Evolutionary conservation across 2,797 vertebrate species (phyloP).

Genomic region (Oreochromis mossambicus): DNA sequence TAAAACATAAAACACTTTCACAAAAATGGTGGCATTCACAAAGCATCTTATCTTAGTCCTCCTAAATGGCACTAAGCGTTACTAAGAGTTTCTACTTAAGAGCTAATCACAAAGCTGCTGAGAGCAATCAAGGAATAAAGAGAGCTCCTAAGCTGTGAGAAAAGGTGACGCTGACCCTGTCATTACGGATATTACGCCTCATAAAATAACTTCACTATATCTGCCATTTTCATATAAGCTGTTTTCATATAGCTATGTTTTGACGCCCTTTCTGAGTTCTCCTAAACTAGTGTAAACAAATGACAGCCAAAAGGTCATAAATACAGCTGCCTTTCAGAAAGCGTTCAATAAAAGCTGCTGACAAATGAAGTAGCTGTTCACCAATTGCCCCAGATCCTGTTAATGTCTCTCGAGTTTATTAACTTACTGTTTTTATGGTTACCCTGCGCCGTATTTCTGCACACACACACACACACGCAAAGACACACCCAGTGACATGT

Average conservation of each 20-base stretch:
- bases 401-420: constrained; percentile 72
- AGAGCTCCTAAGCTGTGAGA: background rate
- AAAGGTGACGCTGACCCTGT: background rate
- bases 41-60: background rate
- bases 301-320: constrained; percentile 50
- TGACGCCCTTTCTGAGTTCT: background rate
- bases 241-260: background rate
- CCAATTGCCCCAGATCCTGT: constrained; percentile 61
- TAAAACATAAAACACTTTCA: background rate
- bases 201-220: background rate
- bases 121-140: background rate
- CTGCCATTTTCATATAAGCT: background rate
- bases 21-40: background rate
- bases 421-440: constrained; percentile 72
- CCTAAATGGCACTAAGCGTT: background rate
- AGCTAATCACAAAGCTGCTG: background rate
- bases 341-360: constrained; percentile 61
- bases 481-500: constrained; percentile 30
- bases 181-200: background rate
- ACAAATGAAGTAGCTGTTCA: constrained; percentile 66
- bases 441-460: constrained; percentile 51
- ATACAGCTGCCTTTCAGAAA: constrained; percentile 61
- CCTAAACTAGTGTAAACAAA: constrained; percentile 53
- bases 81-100: background rate
- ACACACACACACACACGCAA: constrained; percentile 18